These are phyloP conservation scores for Tokudaia muenninki DNA, from an alignment of 2,797 vertebrate genomes.

Conservation along the genomic window DNA sequence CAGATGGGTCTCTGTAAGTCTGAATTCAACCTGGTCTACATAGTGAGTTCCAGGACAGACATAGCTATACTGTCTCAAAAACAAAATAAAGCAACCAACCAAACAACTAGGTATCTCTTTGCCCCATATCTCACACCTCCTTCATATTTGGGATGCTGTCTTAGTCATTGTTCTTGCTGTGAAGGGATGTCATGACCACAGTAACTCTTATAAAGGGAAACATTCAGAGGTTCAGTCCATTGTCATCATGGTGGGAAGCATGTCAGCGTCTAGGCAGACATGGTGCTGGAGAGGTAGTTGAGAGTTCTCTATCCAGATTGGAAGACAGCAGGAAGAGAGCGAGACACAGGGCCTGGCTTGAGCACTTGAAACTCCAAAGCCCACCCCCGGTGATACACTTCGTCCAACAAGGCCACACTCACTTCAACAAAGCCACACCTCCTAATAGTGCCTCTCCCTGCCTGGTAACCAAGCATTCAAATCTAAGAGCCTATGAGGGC, in stretches of 20 bases:
- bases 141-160: neutral
- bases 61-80: neutral
- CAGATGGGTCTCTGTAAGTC: neutral
- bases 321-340: neutral
- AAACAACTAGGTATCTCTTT: neutral
- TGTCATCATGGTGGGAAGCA: neutral
- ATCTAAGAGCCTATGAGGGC: neutral
- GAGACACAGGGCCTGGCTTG: neutral
- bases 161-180: neutral
- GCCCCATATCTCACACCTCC: neutral
- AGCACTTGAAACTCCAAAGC: neutral
- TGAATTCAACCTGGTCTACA: neutral
- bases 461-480: neutral
- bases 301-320: neutral
- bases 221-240: neutral
- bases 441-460: neutral
- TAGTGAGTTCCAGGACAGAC: neutral
- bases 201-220: neutral
- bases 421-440: neutral
- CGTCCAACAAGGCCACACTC: neutral
- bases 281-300: neutral
- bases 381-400: neutral
- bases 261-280: neutral
- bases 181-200: neutral
- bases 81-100: neutral